These are phyloP conservation scores for Alcis repandata DNA, from an alignment of 2,888 invertebrate genomes.

Conservation along the genomic window DNA sequence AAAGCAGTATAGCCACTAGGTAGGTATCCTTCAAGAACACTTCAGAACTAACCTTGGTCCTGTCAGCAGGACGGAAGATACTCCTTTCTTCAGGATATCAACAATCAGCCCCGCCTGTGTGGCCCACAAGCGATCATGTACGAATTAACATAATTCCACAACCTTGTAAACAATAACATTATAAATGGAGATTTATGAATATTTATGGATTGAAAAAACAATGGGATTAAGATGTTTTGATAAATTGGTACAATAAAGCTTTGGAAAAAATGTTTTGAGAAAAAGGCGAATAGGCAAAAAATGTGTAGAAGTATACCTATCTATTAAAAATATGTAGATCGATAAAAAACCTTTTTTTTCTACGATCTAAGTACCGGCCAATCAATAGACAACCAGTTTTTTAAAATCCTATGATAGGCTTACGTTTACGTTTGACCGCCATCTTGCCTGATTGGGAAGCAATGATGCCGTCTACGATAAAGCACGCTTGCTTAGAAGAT, in stretches of 20 bases:
- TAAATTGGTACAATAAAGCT: background rate
- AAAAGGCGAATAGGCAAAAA: background rate
- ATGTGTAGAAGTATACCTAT: background rate
- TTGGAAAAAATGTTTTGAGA: background rate
- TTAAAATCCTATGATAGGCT: too few species aligned
- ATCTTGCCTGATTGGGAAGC: too few species aligned
- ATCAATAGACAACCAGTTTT: too few species aligned
- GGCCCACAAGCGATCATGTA: slow-evolving; percentile 48
- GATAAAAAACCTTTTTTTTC: too few species aligned
- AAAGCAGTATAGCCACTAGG: too few species aligned
- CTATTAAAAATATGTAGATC: too few species aligned
- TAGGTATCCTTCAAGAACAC: too few species aligned
- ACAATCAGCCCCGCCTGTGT: slow-evolving; percentile 48
- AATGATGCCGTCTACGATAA: too few species aligned
- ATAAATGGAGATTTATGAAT: slow-evolving; percentile 10
- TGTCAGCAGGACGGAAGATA: background rate
- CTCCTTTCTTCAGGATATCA: slow-evolving; percentile 16
- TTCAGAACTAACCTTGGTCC: too few species aligned
- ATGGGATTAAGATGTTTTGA: background rate
- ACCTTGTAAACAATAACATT: slow-evolving; percentile 45
- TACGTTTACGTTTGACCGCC: too few species aligned
- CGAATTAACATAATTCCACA: slow-evolving; percentile 58
- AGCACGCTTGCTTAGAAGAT: too few species aligned
- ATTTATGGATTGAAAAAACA: slow-evolving; percentile 12
- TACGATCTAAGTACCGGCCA: too few species aligned